A percentile compares a stretch with the other conserved stretches of the same genome.
Evolutionary conservation across 2,888 invertebrate species (phyloP).

Genomic region (Drosophila limbata): DNA sequence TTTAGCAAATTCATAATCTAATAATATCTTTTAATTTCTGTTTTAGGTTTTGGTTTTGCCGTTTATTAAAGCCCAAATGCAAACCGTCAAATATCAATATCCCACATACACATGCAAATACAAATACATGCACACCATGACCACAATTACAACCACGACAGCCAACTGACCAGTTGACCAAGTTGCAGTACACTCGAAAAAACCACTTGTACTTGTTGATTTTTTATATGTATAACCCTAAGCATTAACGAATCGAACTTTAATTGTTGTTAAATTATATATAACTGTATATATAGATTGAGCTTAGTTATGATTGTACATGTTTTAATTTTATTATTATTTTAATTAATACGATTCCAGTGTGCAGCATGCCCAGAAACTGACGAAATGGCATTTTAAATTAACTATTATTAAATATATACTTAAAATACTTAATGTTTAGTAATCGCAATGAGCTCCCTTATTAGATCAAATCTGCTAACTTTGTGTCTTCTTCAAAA

Average conservation of each 20-base stretch:
- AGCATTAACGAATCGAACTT: conserved; percentile 22
- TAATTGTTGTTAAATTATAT: conserved; percentile 55
- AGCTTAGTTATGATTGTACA: conserved; percentile 41
- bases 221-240: conserved; percentile 19
- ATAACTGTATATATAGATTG: conserved; percentile 28
- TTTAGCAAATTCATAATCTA: conserved; percentile 48
- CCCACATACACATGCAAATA: conserved; percentile 51
- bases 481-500: conserved; percentile 70
- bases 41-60: conserved; percentile 82
- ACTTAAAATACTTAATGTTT: conserved; percentile 30
- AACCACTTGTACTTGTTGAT: conserved; percentile 36
- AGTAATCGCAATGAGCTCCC: conserved; percentile 56
- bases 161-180: conserved; percentile 40
- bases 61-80: conserved; percentile 72
- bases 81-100: conserved; percentile 65
- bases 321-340: conserved; percentile 30
- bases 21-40: conserved; percentile 61
- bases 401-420: conserved; percentile 25
- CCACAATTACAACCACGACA: conserved; percentile 28
- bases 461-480: conserved; percentile 72
- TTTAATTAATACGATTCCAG: conserved; percentile 40
- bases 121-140: conserved; percentile 45
- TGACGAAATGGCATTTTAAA: conserved; percentile 11
- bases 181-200: conserved; percentile 42
- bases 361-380: conserved; percentile 38